These are phyloP conservation scores for Equus przewalskii DNA, from an alignment of 2,113 vertebrate genomes.

Conservation along the genomic window DNA sequence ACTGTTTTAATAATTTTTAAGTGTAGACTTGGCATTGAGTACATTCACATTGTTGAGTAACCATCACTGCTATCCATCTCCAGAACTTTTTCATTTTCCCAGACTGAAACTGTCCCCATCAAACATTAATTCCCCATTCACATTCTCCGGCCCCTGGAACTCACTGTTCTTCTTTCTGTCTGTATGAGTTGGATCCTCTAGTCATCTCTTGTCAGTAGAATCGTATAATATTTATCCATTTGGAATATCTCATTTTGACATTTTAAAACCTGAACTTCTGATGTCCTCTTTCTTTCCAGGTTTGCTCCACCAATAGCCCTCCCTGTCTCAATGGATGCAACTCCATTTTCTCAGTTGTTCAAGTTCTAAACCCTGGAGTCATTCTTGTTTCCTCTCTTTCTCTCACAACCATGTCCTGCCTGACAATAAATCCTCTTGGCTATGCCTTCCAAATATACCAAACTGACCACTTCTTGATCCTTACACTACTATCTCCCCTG, in stretches of 20 bases:
- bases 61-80: not conserved
- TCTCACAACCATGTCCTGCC: not conserved
- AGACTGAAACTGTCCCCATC: not conserved
- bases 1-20: too few species aligned
- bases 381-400: not conserved
- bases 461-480: not conserved
- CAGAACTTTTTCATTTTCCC: not conserved
- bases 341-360: not conserved
- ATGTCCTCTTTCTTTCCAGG: not conserved
- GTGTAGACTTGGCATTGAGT: not conserved
- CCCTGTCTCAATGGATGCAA: not conserved
- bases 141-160: not conserved
- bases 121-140: not conserved
- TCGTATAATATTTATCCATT: not conserved
- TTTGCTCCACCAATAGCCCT: not conserved
- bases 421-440: not conserved
- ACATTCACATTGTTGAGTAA: not conserved
- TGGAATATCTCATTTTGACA: not conserved
- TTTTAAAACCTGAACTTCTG: not conserved
- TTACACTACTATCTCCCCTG: not conserved
- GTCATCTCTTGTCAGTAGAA: accelerated
- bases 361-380: not conserved
- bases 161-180: not conserved
- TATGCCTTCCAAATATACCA: not conserved
- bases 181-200: not conserved